A percentile compares a stretch with the other conserved stretches of the same genome.
These are phyloP conservation scores for Xestia rhomboidea DNA, from an alignment of 2,888 invertebrate genomes.

Conservation along the genomic window DNA sequence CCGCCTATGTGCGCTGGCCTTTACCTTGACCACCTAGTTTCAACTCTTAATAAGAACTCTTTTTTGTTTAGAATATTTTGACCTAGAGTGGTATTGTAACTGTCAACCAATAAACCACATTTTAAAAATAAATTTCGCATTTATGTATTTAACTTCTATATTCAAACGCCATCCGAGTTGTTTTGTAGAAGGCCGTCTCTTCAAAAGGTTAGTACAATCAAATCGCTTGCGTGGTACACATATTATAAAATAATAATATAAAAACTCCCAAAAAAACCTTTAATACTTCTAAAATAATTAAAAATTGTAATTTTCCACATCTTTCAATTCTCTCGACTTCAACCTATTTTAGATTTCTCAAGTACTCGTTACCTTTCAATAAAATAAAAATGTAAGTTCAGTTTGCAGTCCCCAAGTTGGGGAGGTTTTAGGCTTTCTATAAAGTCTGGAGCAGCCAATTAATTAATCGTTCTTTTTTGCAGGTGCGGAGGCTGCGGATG, in stretches of 20 bases:
- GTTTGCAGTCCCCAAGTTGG: neutral
- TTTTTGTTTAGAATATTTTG: neutral
- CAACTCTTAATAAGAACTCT: neutral
- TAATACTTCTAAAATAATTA: slow-evolving; percentile 37
- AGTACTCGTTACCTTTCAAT: slow-evolving; percentile 57
- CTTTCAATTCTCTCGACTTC: slow-evolving; percentile 12
- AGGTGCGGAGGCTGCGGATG: slow-evolving; percentile 81
- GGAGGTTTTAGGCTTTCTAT: neutral
- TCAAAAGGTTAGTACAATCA: slow-evolving; percentile 75
- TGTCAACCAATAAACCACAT: slow-evolving; percentile 3
- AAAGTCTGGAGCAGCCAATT: neutral
- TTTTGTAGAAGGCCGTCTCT: slow-evolving; percentile 68
- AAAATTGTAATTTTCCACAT: slow-evolving; percentile 52
- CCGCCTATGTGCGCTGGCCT: neutral
- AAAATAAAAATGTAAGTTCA: slow-evolving; percentile 73
- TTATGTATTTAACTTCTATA: slow-evolving; percentile 49
- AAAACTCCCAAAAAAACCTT: slow-evolving; percentile 75
- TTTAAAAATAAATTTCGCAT: neutral
- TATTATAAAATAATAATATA: slow-evolving; percentile 10
- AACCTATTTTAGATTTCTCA: slow-evolving; percentile 39
- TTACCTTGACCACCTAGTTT: neutral
- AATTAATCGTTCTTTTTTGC: slow-evolving; percentile 42
- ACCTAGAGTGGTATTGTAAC: neutral
- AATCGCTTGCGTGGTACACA: slow-evolving; percentile 75
- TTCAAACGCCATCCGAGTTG: slow-evolving; percentile 72